Evolutionary conservation across 2,888 invertebrate genomes (phyloP).

Genomic region (Therioaphis trifolii): DNA sequence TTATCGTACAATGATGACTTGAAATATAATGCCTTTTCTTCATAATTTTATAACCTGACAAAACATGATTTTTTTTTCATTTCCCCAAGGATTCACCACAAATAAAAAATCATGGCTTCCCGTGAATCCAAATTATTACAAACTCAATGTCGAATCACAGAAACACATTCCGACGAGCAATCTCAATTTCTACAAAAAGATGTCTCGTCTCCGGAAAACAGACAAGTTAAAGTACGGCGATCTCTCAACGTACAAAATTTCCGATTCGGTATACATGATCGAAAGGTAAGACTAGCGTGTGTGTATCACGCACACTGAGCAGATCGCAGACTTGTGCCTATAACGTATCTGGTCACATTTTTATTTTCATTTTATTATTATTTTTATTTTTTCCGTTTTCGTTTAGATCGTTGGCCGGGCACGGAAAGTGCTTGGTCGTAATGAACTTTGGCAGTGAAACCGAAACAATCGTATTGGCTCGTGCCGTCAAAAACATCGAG

Average conservation of each 20-base stretch:
- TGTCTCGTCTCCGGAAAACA: slow-evolving; percentile 43
- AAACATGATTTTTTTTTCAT: too few relatives aligned
- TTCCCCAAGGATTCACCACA: slow-evolving; percentile 59
- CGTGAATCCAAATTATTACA: slow-evolving; percentile 62
- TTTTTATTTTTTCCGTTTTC: neutral
- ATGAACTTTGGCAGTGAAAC: slow-evolving; percentile 58
- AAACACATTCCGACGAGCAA: slow-evolving; percentile 51
- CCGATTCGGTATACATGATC: slow-evolving; percentile 42
- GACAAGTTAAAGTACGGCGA: slow-evolving; percentile 45
- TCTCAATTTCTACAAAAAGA: slow-evolving; percentile 55
- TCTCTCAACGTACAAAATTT: neutral
- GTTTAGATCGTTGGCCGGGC: slow-evolving; percentile 35
- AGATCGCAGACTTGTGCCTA: too few relatives aligned
- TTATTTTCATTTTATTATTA: too few relatives aligned
- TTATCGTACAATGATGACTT: too few relatives aligned
- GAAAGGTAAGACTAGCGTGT: too few relatives aligned
- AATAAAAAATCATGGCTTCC: slow-evolving; percentile 59
- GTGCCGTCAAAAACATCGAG: neutral
- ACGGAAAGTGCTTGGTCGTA: slow-evolving; percentile 33
- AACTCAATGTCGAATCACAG: slow-evolving; percentile 55
- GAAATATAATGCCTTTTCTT: too few relatives aligned
- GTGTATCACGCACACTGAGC: too few relatives aligned
- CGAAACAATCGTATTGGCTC: slow-evolving; percentile 28
- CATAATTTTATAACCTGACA: too few relatives aligned
- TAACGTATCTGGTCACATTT: too few relatives aligned